Base-by-base conservation (phyloP, 2,797 vertebrate genomes). In the Catamblyrhynchus diadema region DNA sequence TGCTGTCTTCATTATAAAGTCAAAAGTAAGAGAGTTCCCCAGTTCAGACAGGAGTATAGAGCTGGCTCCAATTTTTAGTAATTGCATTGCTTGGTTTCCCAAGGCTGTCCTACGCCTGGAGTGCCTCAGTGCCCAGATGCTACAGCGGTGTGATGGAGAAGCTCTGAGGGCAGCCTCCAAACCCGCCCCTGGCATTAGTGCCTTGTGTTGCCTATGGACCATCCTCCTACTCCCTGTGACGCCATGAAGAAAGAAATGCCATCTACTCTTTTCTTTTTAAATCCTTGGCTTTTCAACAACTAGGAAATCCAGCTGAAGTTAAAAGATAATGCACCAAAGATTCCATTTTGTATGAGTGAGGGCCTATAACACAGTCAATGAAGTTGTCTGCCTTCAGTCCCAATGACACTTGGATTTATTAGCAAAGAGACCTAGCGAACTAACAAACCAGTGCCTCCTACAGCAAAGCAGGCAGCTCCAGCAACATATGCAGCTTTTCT, bases 401-500 rank as follows among this genome's bases (percentile, higher is more conserved):
- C 3, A 2, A 12, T 28, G 47, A 81, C 57, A 35, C 45, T 72
- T 53, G 20, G 28, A 81, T 89, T 71, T 83, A 83, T 28, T 25
- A 85, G 72, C 20, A 17, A 65, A 57, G 66, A 89, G 62, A 81
- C 62, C 53, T 41, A 69, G 50, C 2, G 7, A 79, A 61, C 35
- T 39, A 74, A 74, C 67, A 65, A 89, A 74, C 30, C 70, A 54
- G 44, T 90, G 62, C 44, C 59, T 95, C 62, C 83, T 73, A 48
- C 83, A 90, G 88, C 86, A 79, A 94, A 93, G 70, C 12, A 93
- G 59, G 62, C 92, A 95, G 44, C 85, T 81, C 66, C 81, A 86
- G 59, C 25, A 95, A 70, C 91, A 93, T 86, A 90, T 66, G 92
- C 71, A 93, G 85, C 51, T 95, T 93, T 91, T 93, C 87, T 91